A percentile compares a stretch with the other conserved stretches of the same genome.
Evolutionary conservation across 2,113 vertebrate genomes (phyloP).

Genomic region (Scomber japonicus): DNA sequence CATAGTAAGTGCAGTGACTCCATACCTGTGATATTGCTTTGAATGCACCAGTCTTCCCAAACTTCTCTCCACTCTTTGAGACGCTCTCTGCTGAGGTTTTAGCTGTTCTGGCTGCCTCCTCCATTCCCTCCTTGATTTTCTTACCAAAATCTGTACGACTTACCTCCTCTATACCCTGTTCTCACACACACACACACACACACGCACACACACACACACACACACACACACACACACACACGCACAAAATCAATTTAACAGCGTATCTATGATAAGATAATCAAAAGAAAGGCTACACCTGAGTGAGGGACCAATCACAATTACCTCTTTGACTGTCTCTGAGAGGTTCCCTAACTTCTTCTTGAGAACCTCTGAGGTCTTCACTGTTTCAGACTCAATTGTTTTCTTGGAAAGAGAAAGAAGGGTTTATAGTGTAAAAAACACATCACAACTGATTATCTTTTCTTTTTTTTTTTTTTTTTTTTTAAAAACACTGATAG

Average conservation of each 20-base stretch:
- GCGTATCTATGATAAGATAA: neutral
- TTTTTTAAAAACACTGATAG: neutral
- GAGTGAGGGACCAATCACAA: fast-evolving
- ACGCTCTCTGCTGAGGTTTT: constrained; percentile 93
- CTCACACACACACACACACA: neutral
- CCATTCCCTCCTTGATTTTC: constrained; percentile 94
- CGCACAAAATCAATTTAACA: neutral
- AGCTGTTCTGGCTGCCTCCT: constrained; percentile 93
- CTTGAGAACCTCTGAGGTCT: constrained; percentile 92
- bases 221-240: neutral
- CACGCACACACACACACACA: neutral
- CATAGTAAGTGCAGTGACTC: neutral
- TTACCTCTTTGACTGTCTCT: constrained; percentile 94
- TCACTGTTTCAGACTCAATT: constrained; percentile 95
- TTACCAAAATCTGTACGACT: constrained; percentile 92
- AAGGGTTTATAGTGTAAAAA: neutral
- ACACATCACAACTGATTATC: neutral
- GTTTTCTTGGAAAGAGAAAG: constrained; percentile 86
- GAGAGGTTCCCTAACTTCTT: constrained; percentile 92
- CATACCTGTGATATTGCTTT: constrained; percentile 93
- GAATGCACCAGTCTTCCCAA: constrained; percentile 93
- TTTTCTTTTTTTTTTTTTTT: too few species aligned
- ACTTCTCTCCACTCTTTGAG: constrained; percentile 90
- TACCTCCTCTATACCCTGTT: constrained; percentile 92
- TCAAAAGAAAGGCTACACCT: neutral